A percentile compares a stretch with the other conserved stretches of the same genome.
These are phyloP conservation scores for fruit fly (Drosophila melanogaster) DNA, from an alignment of 1,140 invertebrate species.

Conservation along the genomic window Release_6_plus_ISO1_MT NT_037436.4:20246501-20247000, in stretches of 20 bases:
- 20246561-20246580: conserved; percentile 18
- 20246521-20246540: neutral
- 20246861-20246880: conserved; percentile 46
- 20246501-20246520: neutral
- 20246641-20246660: conserved; percentile 38
- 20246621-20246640: conserved; percentile 49
- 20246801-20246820: conserved; percentile 30
- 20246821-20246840: conserved; percentile 33
- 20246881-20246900: conserved; percentile 30
- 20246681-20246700: conserved; percentile 34
- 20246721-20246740: conserved; percentile 34
- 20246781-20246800: conserved; percentile 21
- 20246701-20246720: conserved; percentile 42
- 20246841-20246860: conserved; percentile 37
- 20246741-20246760: conserved; percentile 23
- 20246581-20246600: conserved; percentile 25
- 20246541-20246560: conserved; percentile 29
- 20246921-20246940: conserved; percentile 39
- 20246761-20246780: conserved; percentile 40
- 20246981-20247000: conserved; percentile 30
- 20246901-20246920: conserved; percentile 37
- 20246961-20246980: conserved; percentile 23
- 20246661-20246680: conserved; percentile 32
- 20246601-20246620: conserved; percentile 10
- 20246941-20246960: conserved; percentile 3